These are phyloP conservation scores for Poecilobothrus nobilitatus DNA, from an alignment of 2,888 invertebrate genomes.

Conservation along the genomic window DNA sequence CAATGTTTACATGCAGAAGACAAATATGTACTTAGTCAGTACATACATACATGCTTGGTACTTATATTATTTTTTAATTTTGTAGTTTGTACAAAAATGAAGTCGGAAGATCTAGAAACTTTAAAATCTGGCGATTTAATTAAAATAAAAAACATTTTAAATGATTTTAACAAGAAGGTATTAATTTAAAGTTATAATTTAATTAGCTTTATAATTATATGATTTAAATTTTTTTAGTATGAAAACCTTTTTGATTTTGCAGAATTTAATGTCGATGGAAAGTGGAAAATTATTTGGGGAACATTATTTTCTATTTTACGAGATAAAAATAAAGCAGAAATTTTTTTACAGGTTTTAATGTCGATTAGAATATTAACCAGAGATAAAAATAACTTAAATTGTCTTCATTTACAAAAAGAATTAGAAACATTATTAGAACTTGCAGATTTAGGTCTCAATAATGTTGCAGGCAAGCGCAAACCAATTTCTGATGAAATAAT, in stretches of 20 bases:
- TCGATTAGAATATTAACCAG: constrained; percentile 53
- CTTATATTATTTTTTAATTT: too few species aligned
- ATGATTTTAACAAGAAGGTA: constrained; percentile 38
- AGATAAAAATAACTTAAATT: constrained; percentile 64
- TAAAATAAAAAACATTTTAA: constrained; percentile 31
- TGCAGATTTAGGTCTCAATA: constrained; percentile 51
- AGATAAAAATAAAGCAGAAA: constrained; percentile 27
- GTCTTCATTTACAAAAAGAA: constrained; percentile 56
- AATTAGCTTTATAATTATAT: constrained; percentile 3
- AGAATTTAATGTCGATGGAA: constrained; percentile 36
- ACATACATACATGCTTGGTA: too few species aligned
- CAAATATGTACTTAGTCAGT: too few species aligned
- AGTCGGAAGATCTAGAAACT: constrained; percentile 33
- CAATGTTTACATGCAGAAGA: too few species aligned
- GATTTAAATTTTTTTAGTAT: constrained; percentile 29
- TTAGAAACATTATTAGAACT: constrained; percentile 58
- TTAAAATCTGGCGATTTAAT: constrained; percentile 32
- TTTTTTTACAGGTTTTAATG: constrained; percentile 36
- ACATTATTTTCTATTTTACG: constrained; percentile 36
- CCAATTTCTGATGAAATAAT: constrained; percentile 48
- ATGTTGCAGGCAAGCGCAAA: constrained; percentile 28
- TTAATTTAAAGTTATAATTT: constrained; percentile 15
- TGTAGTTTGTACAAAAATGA: constrained; percentile 28
- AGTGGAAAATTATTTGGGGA: constrained; percentile 40
- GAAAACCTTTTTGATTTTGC: constrained; percentile 37